Conservation (phyloP, 2,888 invertebrate genomes). For the Liodrosophila aerea region DNA sequence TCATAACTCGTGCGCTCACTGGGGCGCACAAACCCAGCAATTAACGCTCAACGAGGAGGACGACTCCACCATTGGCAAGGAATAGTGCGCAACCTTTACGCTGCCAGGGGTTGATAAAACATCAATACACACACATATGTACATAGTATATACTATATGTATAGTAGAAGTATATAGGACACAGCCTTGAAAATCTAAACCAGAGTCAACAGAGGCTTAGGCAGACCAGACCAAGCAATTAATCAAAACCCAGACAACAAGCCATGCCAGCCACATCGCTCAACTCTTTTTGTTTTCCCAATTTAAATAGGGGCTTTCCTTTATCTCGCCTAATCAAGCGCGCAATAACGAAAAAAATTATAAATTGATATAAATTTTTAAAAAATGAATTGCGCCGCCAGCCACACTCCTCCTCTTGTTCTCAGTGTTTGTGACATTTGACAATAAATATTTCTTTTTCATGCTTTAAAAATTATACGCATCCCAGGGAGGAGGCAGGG, state of each 20-base stretch:
- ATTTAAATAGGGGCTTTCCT: conserved; percentile 48
- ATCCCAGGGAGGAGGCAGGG: conserved; percentile 15
- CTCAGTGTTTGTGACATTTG: conserved; percentile 68
- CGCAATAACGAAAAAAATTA: conserved; percentile 66
- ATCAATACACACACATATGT: conserved; percentile 22
- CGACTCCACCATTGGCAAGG: not conserved
- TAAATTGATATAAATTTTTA: conserved; percentile 74
- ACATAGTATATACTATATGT: conserved; percentile 3
- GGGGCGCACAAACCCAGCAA: conserved; percentile 65
- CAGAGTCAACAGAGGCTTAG: conserved; percentile 15
- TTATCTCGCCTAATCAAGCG: conserved; percentile 63
- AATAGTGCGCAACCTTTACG: conserved; percentile 32
- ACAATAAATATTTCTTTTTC: conserved; percentile 63
- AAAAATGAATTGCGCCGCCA: conserved; percentile 66
- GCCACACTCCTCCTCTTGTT: conserved; percentile 13
- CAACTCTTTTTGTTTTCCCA: conserved; percentile 59
- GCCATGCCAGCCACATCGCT: conserved; percentile 24
- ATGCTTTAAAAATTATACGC: conserved; percentile 47
- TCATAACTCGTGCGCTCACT: conserved; percentile 74
- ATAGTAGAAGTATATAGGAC: conserved; percentile 34
- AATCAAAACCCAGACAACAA: conserved; percentile 55
- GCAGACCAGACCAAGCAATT: conserved; percentile 48
- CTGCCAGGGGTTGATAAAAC: conserved; percentile 28
- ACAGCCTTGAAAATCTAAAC: conserved; percentile 50
- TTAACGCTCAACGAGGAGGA: conserved; percentile 55